Evolutionary conservation across 2,888 invertebrate species (phyloP).

Genomic region (Latrodectus elegans): DNA sequence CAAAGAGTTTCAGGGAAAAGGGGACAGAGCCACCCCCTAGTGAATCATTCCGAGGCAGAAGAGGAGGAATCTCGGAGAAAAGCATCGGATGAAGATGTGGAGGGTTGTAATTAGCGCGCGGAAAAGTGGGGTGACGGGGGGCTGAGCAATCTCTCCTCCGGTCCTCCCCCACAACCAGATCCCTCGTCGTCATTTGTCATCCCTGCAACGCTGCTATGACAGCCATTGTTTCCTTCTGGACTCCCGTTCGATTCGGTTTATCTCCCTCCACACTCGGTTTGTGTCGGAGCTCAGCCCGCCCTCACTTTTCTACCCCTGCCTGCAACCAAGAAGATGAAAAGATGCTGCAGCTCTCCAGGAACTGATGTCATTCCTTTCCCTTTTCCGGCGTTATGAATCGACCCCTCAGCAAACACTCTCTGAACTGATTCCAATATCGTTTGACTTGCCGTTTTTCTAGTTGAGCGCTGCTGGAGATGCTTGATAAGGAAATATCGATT

Average conservation of each 20-base stretch:
- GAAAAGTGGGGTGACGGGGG: constrained; percentile 33
- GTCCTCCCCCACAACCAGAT: constrained; percentile 9
- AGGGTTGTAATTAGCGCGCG: constrained; percentile 64
- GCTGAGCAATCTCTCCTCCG: constrained; percentile 20
- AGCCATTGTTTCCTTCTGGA: constrained; percentile 63
- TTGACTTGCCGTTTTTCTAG: constrained; percentile 3
- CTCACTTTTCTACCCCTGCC: not conserved
- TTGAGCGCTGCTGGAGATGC: constrained; percentile 2
- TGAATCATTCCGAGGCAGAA: constrained; percentile 46
- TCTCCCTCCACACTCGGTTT: constrained; percentile 46
- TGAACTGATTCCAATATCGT: not conserved
- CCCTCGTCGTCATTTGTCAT: constrained; percentile 66
- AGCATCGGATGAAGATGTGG: constrained; percentile 62
- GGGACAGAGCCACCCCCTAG: constrained; percentile 9
- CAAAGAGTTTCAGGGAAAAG: not conserved
- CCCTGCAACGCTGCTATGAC: constrained; percentile 60
- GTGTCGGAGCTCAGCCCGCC: not conserved
- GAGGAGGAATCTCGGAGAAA: constrained; percentile 56
- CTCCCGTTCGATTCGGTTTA: constrained; percentile 61
- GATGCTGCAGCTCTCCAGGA: not conserved
- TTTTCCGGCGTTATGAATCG: not conserved
- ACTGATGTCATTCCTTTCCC: not conserved
- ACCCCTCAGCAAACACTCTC: not conserved
- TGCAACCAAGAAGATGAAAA: not conserved
- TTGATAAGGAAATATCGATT: constrained; percentile 2